Evolutionary conservation across 2,888 invertebrate genomes (phyloP).

Genomic region (Xylophagus ater): DNA sequence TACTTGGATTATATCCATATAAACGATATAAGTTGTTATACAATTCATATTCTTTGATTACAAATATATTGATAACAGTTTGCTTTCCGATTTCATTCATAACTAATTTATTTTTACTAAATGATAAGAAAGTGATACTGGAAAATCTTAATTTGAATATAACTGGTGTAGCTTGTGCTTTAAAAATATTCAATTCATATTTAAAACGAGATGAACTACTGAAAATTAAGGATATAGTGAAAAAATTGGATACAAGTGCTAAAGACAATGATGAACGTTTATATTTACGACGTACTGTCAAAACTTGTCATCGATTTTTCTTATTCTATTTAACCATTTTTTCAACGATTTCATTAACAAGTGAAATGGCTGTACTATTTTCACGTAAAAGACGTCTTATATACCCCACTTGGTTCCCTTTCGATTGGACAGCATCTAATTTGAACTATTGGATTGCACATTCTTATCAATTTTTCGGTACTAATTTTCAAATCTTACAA

Average conservation of each 20-base stretch:
- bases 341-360: constrained; percentile 23
- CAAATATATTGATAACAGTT: constrained; percentile 27
- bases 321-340: constrained; percentile 25
- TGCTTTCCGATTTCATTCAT: constrained; percentile 30
- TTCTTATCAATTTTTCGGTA: constrained; percentile 25
- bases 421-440: constrained; percentile 23
- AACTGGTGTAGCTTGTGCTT: constrained; percentile 28
- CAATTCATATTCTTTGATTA: constrained; percentile 18
- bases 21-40: constrained; percentile 16
- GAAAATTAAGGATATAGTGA: constrained; percentile 22
- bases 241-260: constrained; percentile 22
- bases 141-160: constrained; percentile 32
- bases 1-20: constrained; percentile 26
- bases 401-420: constrained; percentile 32
- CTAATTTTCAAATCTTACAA: constrained; percentile 19
- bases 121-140: constrained; percentile 25
- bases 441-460: constrained; percentile 22
- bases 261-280: constrained; percentile 19
- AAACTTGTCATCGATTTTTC: constrained; percentile 22
- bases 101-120: constrained; percentile 24
- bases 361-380: constrained; percentile 23
- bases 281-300: constrained; percentile 21
- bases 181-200: constrained; percentile 30
- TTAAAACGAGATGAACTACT: constrained; percentile 24
- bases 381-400: constrained; percentile 22